A percentile compares a stretch with the other conserved stretches of the same genome.
phyloP scores from a whole-genome alignment of 2,113 vertebrate species.

The Phocoena sinus region DNA sequence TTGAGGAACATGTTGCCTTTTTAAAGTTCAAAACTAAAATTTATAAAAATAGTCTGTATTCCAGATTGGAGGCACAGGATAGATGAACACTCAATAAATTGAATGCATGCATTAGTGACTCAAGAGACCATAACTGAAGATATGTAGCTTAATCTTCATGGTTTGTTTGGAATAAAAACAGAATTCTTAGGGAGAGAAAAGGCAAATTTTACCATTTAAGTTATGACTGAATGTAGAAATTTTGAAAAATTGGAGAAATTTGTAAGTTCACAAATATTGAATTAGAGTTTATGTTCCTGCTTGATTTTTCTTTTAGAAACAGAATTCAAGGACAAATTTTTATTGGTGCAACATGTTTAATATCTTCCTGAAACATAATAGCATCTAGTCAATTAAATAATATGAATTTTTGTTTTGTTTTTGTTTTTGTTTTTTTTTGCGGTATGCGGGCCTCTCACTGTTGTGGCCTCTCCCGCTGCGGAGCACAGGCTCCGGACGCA shows the following conservation, averaged over 20 bases:
- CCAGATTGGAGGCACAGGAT: not conserved
- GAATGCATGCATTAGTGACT: not conserved
- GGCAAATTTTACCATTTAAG: not conserved
- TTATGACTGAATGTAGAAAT: not conserved
- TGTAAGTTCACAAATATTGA: not conserved
- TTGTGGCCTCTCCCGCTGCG: too few species aligned
- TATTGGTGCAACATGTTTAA: not conserved
- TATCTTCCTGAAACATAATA: constrained; percentile 12
- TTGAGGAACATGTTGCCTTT: constrained; percentile 19
- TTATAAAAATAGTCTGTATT: constrained; percentile 8
- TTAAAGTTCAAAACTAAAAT: constrained; percentile 35
- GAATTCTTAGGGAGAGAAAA: not conserved
- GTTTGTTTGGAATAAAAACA: constrained; percentile 31
- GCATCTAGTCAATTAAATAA: not conserved
- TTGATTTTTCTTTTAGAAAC: not conserved
- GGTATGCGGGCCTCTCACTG: too few species aligned
- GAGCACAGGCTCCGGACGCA: too few species aligned
- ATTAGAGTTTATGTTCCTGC: not conserved
- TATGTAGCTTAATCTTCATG: not conserved
- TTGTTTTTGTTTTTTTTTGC: too few species aligned
- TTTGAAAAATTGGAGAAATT: not conserved
- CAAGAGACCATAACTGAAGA: not conserved
- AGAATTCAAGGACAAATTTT: not conserved
- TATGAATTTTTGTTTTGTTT: not conserved
- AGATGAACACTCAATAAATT: not conserved